Percentiles rank a stretch among this genome's conserved stretches.
Conservation (phyloP, 2,888 invertebrate genomes). For the Timandra comae region DNA sequence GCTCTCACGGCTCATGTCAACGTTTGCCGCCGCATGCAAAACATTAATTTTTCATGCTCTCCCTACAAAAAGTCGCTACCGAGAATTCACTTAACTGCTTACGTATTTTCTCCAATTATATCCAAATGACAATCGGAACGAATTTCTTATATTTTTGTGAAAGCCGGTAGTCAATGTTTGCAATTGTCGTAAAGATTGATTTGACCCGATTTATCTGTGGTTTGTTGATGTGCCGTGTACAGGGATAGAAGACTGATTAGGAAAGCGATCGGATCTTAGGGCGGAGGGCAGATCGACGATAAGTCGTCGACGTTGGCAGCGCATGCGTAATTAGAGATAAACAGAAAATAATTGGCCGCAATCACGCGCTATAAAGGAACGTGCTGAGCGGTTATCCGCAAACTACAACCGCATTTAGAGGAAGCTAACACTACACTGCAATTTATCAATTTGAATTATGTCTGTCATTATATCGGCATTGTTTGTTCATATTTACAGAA, state of each 20-base stretch:
- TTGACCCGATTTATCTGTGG: constrained; percentile 41
- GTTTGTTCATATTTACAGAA: constrained; percentile 9
- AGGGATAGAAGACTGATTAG: constrained; percentile 68
- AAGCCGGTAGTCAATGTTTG: constrained; percentile 30
- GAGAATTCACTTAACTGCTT: constrained; percentile 36
- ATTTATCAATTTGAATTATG: constrained; percentile 22
- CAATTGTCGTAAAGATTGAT: constrained; percentile 29
- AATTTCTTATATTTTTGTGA: constrained; percentile 41
- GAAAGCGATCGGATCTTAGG: constrained; percentile 66
- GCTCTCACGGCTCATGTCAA: constrained; percentile 14
- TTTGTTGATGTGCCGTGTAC: constrained; percentile 58
- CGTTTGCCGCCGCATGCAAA: constrained; percentile 29
- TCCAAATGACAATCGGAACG: constrained; percentile 42
- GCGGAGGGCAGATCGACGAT: constrained; percentile 72
- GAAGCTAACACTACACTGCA: constrained; percentile 29
- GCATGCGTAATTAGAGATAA: constrained; percentile 77
- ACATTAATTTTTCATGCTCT: constrained; percentile 39
- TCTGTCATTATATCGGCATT: background rate
- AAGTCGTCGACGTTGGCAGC: constrained; percentile 67
- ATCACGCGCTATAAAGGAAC: constrained; percentile 65
- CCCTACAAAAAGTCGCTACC: constrained; percentile 36
- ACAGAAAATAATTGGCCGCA: constrained; percentile 76
- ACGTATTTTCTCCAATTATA: constrained; percentile 42
- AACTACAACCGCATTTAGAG: constrained; percentile 31
- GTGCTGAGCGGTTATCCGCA: constrained; percentile 39